Evolutionary conservation across 1,140 invertebrate species (phyloP).

Genomic region (Hypsibius dujardini): DNA sequence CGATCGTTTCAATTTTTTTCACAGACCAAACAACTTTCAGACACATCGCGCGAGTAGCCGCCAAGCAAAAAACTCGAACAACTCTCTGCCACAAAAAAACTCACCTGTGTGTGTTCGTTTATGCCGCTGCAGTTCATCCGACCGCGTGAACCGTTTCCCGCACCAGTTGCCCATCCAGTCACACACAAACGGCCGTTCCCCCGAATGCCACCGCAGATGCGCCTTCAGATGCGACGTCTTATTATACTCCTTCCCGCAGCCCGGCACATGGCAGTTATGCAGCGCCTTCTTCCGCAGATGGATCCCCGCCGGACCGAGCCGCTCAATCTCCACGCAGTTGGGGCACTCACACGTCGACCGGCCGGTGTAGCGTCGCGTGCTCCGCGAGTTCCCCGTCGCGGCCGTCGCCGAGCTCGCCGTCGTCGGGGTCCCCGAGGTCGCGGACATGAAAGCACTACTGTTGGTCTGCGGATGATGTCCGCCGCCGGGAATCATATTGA

Average conservation of each 20-base stretch:
- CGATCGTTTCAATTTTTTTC: too few relatives aligned
- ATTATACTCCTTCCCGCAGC: slow-evolving; percentile 87
- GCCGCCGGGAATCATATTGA: neutral
- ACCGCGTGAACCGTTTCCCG: slow-evolving; percentile 71
- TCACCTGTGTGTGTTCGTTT: slow-evolving; percentile 73
- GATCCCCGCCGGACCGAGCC: slow-evolving; percentile 76
- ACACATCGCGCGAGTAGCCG: too few relatives aligned
- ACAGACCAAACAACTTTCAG: too few relatives aligned
- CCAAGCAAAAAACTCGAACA: too few relatives aligned
- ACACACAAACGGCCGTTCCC: slow-evolving; percentile 47
- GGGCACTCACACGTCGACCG: slow-evolving; percentile 92
- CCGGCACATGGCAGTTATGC: slow-evolving; percentile 95
- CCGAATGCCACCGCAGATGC: slow-evolving; percentile 46
- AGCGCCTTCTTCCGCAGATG: slow-evolving; percentile 88
- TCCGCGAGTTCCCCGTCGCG: slow-evolving; percentile 39
- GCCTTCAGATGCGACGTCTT: slow-evolving; percentile 54
- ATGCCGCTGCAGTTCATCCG: slow-evolving; percentile 88
- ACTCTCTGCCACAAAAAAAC: too few relatives aligned
- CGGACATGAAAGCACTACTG: slow-evolving; percentile 25
- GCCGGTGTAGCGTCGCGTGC: slow-evolving; percentile 80
- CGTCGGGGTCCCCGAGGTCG: slow-evolving; percentile 21
- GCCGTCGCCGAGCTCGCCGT: neutral
- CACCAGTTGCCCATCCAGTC: slow-evolving; percentile 40
- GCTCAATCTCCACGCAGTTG: slow-evolving; percentile 88
- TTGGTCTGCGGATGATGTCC: neutral